Conservation (phyloP, 2,797 vertebrate genomes). For the Nannoperca obscura region DNA sequence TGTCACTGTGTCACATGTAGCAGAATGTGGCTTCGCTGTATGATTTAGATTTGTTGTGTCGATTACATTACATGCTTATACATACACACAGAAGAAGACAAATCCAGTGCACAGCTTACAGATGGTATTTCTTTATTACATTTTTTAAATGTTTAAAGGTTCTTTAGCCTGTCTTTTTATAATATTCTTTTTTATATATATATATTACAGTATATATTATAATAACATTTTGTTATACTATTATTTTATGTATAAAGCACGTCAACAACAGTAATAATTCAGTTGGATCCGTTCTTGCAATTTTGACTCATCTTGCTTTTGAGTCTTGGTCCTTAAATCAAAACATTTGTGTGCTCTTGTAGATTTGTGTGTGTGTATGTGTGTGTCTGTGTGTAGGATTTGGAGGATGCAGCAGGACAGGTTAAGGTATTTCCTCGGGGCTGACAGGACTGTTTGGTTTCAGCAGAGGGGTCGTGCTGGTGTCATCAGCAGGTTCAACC, state of each 20-base stretch:
- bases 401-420: slow-evolving; percentile 42
- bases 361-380: background rate
- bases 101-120: background rate
- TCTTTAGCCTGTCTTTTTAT: background rate
- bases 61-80: background rate
- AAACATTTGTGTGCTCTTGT: background rate
- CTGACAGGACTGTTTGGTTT: slow-evolving; percentile 21
- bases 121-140: background rate
- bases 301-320: background rate
- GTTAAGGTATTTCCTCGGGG: slow-evolving; percentile 27
- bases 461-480: slow-evolving; percentile 4
- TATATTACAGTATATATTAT: background rate
- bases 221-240: background rate
- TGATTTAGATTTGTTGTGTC: background rate
- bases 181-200: background rate
- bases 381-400: background rate
- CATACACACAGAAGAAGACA: background rate
- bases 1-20: background rate
- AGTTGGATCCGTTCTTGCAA: too few relatives aligned
- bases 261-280: too few relatives aligned
- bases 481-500: slow-evolving; percentile 35
- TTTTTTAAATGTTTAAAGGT: background rate
- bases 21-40: background rate
- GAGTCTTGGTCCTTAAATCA: background rate
- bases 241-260: background rate